Conservation (phyloP, 2,888 invertebrate genomes). For the Andrena marginata region DNA sequence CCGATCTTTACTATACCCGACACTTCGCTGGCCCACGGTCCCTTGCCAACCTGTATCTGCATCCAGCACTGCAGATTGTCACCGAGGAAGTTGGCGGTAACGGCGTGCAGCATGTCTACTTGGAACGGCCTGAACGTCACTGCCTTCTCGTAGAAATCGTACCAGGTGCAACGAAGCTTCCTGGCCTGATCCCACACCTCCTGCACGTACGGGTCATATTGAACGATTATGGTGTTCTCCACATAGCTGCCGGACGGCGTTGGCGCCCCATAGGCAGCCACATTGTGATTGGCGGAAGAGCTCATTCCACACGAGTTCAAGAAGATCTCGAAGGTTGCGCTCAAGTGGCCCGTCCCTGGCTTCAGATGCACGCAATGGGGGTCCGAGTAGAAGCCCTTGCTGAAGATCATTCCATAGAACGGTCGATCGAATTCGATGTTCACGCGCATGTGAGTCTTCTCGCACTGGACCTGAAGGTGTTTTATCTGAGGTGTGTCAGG, state of each 20-base stretch:
- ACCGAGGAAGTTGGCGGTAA: slow-evolving; percentile 97
- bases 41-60: slow-evolving; percentile 98
- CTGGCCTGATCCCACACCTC: slow-evolving; percentile 98
- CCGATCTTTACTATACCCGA: slow-evolving; percentile 98
- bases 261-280: slow-evolving; percentile 93
- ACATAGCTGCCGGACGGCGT: slow-evolving; percentile 97
- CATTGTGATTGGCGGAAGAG: slow-evolving; percentile 95
- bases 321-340: slow-evolving; percentile 97
- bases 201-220: slow-evolving; percentile 97
- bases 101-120: slow-evolving; percentile 97
- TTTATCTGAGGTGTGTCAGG: slow-evolving; percentile 97
- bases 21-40: slow-evolving; percentile 98
- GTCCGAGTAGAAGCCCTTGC: slow-evolving; percentile 97
- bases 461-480: slow-evolving; percentile 97
- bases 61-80: slow-evolving; percentile 99
- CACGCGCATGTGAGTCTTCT: slow-evolving; percentile 97
- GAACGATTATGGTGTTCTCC: slow-evolving; percentile 97
- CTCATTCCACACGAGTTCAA: slow-evolving; percentile 97
- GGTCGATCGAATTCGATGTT: slow-evolving; percentile 98
- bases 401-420: slow-evolving; percentile 98
- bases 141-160: slow-evolving; percentile 97
- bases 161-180: slow-evolving; percentile 97
- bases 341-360: slow-evolving; percentile 95
- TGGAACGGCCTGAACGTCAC: slow-evolving; percentile 98
- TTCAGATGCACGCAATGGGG: slow-evolving; percentile 96